Conservation (phyloP, 2,113 vertebrate genomes). For the Dipodomys stephensi region DNA sequence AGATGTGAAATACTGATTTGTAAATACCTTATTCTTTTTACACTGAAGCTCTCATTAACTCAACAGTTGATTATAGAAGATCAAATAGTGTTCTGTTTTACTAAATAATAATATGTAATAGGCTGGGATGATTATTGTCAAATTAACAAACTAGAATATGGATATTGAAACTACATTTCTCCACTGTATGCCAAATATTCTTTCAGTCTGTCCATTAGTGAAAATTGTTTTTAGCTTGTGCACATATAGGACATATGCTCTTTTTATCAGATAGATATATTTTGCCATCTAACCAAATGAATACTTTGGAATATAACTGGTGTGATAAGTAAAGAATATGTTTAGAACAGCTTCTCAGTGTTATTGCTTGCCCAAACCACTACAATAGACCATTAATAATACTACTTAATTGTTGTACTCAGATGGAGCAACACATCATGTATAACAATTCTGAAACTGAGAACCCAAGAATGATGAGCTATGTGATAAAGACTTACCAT, state of each 20-base stretch:
- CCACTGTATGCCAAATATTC: not conserved
- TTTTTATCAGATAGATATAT: conserved; percentile 53
- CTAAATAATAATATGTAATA: conserved; percentile 53
- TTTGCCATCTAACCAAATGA: conserved; percentile 10
- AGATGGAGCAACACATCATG: conserved; percentile 78
- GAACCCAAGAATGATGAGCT: conserved; percentile 76
- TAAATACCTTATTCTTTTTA: conserved; percentile 63
- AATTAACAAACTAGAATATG: conserved; percentile 58
- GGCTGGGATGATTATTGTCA: conserved; percentile 48
- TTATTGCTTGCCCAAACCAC: conserved; percentile 78
- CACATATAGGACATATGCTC: not conserved
- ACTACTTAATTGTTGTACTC: conserved; percentile 80
- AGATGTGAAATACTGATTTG: conserved; percentile 58
- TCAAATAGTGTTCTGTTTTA: conserved; percentile 19
- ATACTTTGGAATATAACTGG: conserved; percentile 60
- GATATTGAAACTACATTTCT: conserved; percentile 58
- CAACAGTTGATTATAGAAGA: conserved; percentile 51
- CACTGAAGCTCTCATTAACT: conserved; percentile 52
- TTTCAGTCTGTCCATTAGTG: conserved; percentile 47
- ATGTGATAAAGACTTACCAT: conserved; percentile 16
- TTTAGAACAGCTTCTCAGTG: conserved; percentile 79
- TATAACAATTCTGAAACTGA: conserved; percentile 79
- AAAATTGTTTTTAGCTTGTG: conserved; percentile 61
- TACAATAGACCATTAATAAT: conserved; percentile 83
- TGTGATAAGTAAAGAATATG: conserved; percentile 70